Conservation (phyloP, 2,797 vertebrate genomes). For the Nyctibius grandis region DNA sequence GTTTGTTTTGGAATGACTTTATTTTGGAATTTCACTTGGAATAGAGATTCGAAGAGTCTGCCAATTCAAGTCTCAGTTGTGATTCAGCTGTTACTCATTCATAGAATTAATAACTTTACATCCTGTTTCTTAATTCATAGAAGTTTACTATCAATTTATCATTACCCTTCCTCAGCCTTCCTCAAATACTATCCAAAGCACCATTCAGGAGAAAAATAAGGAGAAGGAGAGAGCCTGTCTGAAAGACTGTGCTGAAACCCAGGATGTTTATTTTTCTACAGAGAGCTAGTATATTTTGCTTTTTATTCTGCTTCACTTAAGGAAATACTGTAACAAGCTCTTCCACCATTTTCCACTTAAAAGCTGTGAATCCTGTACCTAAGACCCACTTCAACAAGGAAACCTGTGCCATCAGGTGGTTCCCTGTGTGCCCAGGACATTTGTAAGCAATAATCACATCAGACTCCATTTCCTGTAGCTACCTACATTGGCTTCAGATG, state of each 20-base stretch:
- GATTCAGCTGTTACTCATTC: slow-evolving; percentile 23
- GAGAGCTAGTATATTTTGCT: neutral
- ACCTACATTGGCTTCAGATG: neutral
- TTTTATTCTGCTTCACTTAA: neutral
- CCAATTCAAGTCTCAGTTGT: neutral
- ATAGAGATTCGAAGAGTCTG: neutral
- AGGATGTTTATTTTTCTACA: neutral
- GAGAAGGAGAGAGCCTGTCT: neutral
- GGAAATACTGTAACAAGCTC: neutral
- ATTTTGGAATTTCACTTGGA: slow-evolving; percentile 48
- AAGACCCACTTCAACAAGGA: neutral
- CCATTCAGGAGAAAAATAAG: neutral
- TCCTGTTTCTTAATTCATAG: slow-evolving; percentile 1
- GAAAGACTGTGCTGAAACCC: neutral
- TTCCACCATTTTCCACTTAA: neutral
- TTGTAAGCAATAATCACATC: neutral
- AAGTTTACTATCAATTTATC: neutral
- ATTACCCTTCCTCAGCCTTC: neutral
- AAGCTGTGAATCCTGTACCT: neutral
- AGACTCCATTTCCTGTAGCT: neutral
- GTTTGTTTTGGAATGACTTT: slow-evolving; percentile 28
- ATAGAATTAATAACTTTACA: neutral
- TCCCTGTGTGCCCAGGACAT: neutral
- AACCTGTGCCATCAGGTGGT: neutral
- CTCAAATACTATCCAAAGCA: neutral